Percentiles rank a stretch among this genome's conserved stretches.
phyloP scores from a whole-genome alignment of 1,140 invertebrate species.

The Hyphantria cunea region DNA sequence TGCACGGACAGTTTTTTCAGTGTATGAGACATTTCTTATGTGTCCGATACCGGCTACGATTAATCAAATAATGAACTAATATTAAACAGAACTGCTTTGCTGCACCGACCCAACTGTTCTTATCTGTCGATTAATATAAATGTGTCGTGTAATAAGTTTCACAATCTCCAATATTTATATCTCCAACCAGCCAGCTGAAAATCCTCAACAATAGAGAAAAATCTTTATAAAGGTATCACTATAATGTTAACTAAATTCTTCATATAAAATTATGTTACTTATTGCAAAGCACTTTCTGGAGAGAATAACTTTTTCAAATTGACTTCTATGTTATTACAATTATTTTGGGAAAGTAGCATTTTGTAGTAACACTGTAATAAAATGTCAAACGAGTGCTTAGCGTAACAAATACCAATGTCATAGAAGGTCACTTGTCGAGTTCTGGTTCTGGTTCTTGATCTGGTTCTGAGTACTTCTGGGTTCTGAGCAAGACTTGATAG shows the following conservation, averaged over 20 bases:
- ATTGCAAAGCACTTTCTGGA: no score
- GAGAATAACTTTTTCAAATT: no score
- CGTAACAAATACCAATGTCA: constrained; percentile 28
- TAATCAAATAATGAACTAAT: constrained; percentile 13
- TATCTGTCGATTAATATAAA: constrained; percentile 12
- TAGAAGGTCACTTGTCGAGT: constrained; percentile 29
- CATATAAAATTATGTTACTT: no score
- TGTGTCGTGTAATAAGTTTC: no score
- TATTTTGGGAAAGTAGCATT: neutral
- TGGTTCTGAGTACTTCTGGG: no score
- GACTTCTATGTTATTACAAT: no score
- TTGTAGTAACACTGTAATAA: neutral
- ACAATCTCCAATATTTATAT: no score
- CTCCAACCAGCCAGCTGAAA: no score
- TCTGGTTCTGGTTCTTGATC: neutral
- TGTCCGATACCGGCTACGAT: constrained; percentile 34
- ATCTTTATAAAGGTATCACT: no score
- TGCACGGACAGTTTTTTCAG: constrained; percentile 65
- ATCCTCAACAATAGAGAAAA: no score
- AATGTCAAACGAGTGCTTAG: neutral
- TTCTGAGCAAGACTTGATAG: neutral
- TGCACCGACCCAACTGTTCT: neutral
- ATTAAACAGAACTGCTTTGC: neutral
- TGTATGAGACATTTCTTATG: constrained; percentile 56
- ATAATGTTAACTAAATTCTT: no score